Evolutionary conservation across 2,113 vertebrate species (phyloP).

Genomic region (Eulemur rufifrons): DNA sequence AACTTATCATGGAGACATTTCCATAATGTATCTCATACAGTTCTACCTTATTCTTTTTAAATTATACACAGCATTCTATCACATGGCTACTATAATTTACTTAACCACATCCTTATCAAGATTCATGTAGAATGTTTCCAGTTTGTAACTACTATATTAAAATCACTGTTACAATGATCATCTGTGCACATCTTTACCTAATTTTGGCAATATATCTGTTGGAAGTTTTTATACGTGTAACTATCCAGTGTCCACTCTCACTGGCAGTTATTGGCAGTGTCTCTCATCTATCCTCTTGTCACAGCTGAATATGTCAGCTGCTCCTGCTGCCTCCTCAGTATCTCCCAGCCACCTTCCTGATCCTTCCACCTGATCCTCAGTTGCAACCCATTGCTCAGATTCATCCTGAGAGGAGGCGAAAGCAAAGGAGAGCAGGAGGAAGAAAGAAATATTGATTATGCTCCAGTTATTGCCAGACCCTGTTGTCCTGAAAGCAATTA

Average conservation of each 20-base stretch:
- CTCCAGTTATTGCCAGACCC: background rate
- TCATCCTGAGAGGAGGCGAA: background rate
- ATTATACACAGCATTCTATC: background rate
- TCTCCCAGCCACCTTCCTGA: background rate
- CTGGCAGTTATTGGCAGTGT: background rate
- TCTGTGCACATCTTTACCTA: background rate
- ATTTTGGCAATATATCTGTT: background rate
- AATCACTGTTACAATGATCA: background rate
- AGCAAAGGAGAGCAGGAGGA: background rate
- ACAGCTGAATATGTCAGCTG: background rate
- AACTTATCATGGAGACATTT: background rate
- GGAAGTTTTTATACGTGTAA: background rate
- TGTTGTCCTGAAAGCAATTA: background rate
- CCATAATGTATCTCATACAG: background rate
- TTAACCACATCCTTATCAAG: background rate
- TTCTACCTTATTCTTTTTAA: conserved; percentile 24
- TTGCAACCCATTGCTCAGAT: background rate
- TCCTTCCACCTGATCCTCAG: background rate
- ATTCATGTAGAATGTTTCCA: background rate
- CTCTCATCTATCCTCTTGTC: background rate
- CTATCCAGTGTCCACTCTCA: background rate
- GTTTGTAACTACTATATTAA: background rate
- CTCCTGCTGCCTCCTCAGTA: background rate
- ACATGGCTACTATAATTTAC: background rate
- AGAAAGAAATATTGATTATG: background rate